These are phyloP conservation scores for Drosophila orosa DNA, from an alignment of 1,140 invertebrate species.

Conservation along the genomic window DNA sequence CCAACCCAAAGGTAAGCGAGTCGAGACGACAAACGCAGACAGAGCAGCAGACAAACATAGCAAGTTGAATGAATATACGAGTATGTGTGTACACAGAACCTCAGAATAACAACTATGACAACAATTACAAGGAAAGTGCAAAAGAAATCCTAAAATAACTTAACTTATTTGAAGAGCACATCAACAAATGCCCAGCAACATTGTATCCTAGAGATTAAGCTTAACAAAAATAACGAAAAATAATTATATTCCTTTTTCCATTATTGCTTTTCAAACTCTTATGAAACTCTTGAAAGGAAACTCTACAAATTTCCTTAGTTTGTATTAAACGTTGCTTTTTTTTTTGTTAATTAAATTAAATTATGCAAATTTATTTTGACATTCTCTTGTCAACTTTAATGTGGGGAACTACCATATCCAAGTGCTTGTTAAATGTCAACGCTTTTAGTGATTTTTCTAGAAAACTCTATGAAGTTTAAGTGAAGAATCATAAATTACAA, in stretches of 20 bases:
- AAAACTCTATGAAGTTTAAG: neutral
- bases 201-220: neutral
- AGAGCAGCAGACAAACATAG: slow-evolving; percentile 5
- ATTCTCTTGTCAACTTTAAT: neutral
- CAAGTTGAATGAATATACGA: slow-evolving; percentile 64
- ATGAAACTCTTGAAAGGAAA: neutral
- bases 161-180: neutral
- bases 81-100: neutral
- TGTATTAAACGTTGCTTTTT: neutral
- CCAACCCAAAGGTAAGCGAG: slow-evolving; percentile 22
- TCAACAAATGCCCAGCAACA: neutral
- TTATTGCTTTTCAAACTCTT: neutral
- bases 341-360: neutral
- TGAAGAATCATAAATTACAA: too few relatives aligned
- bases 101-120: slow-evolving; percentile 11
- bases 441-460: neutral
- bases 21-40: slow-evolving; percentile 34
- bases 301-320: too few relatives aligned
- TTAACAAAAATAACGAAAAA: neutral
- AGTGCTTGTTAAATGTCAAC: neutral
- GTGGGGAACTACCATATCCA: neutral
- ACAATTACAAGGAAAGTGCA: slow-evolving; percentile 10
- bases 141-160: slow-evolving; percentile 4
- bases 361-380: neutral
- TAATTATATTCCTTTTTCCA: neutral